Base-by-base conservation (phyloP, 1,140 invertebrate genomes). In the Aphaenogaster ashmeadi region DNA sequence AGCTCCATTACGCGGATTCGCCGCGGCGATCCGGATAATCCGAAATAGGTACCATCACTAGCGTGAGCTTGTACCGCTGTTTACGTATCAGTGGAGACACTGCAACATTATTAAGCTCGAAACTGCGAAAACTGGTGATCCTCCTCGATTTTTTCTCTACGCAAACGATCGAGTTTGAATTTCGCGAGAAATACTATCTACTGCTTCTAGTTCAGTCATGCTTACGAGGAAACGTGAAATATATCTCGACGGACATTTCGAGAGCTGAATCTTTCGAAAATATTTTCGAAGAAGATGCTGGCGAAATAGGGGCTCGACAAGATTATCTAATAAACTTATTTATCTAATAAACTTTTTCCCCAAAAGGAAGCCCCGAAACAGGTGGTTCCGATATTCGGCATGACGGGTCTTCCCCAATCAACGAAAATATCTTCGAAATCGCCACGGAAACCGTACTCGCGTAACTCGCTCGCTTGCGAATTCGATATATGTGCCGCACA, bases 291-390 rank as follows among this genome's bases (percentile, higher is more conserved):
- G 27, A 50, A 15, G 13, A 50, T 27, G 6, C 11, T n/a, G 41
- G 15, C 21, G 15, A 33, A 8, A 21, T 56, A 1, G 7, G 18
- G 9, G 2, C 21, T 47, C 47, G 52, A 15, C 41, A 67, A 41
- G 69, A 71, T 90, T 88, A 75, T 71, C 67, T 56, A 81, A 86
- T 88, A 71, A 90, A 88, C 54, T 54, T 71, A 88, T 86, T 90
- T 81, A 75, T 71, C 67, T 56, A 81, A 86, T 88, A 71, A 90
- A 88, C 54, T 54, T 71, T 62, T 21, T 36, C 15, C 15, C 0
- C 8, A 0, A 18, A 13, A 41, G 13, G 44, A 90, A 84, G 36
- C 66, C 78, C 33, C 1, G 60, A 50, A 50, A 47, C 71, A 66
- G 62, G 62, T 83, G 66, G 27, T 18, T 71, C 0, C 9, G 44